Evolutionary conservation across 2,113 vertebrate species (phyloP), one percentile per base, ranked within the genome.

Genomic region (Psammodynastes pulverulentus): DNA sequence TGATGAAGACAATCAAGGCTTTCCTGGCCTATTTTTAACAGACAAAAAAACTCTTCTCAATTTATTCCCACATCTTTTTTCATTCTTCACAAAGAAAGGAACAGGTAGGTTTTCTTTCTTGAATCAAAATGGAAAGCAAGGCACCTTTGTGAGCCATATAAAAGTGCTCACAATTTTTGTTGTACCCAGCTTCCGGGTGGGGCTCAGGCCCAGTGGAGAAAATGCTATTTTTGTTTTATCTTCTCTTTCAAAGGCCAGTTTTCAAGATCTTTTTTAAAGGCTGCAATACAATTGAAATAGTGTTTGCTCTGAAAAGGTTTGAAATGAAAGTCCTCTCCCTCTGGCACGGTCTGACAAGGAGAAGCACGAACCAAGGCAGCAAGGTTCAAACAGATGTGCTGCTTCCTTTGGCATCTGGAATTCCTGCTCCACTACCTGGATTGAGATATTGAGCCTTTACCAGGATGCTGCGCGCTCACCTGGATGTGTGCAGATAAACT

Each of bases 1-100:
- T 97, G 95, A 97, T 94, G 95, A 94, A 96, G 86, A 90, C 93
- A 90, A 89, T 85, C 87, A 53, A 89, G 89, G 86, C 39, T 89
- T 95, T 90, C 87, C 48, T 1, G 7, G 26, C 10, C 43, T 13
- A 87, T 94, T 92, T 89, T 87, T 95, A 84, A 58, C 17, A 9
- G 49, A 90, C 87, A 93, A 86, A 92, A 92, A 49, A 94, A 93
- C 24, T 94, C 94, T 94, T 95, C 95, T 94, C 95, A 94, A 91
- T 90, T 96, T 94, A 95, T 96, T 93, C 94, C 94, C 93, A 85
- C 58, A 87, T 93, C 0, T 4, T 72, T 62, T 93, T 86, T 92
- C 3, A 0, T 94, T 95, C 87, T 93, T 72, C 92, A 84, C 67
- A 0, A 92, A 91, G 90, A 95, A 94, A 95, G 85, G 92, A 89